Evolutionary conservation across 2,797 vertebrate genomes (phyloP).

Genomic region (Schizopygopsis pylzovi): DNA sequence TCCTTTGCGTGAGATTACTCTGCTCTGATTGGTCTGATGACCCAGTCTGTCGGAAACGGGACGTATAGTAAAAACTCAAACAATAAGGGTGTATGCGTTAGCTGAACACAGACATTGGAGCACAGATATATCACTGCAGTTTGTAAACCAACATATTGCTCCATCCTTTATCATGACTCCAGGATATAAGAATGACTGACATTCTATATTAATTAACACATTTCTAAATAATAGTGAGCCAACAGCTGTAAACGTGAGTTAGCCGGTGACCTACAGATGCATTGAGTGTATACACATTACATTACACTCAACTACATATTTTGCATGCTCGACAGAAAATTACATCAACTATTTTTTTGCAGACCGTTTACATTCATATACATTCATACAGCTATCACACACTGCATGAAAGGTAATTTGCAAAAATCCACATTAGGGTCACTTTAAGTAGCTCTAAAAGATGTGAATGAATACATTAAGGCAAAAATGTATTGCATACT

Average conservation of each 20-base stretch:
- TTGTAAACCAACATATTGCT: neutral
- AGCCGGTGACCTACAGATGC: neutral
- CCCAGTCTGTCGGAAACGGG: neutral
- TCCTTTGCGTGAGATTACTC: neutral
- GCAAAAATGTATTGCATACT: neutral
- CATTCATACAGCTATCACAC: neutral
- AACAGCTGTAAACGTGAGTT: neutral
- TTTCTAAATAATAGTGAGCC: neutral
- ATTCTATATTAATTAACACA: constrained; percentile 6
- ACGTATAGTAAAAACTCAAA: neutral
- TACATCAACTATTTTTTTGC: neutral
- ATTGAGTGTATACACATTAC: neutral
- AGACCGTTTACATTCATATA: neutral
- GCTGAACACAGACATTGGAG: neutral
- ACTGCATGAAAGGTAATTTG: neutral
- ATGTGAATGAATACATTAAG: neutral
- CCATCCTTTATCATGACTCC: neutral
- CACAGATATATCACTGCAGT: neutral
- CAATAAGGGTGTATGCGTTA: neutral
- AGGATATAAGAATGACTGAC: neutral
- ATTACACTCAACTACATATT: neutral
- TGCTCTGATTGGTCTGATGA: neutral
- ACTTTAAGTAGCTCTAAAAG: neutral
- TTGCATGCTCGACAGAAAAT: neutral
- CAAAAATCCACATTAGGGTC: neutral